Percentiles rank a stretch among this genome's conserved stretches.
phyloP scores from a whole-genome alignment of 2,797 vertebrate genomes.

The Discoglossus pictus region DNA sequence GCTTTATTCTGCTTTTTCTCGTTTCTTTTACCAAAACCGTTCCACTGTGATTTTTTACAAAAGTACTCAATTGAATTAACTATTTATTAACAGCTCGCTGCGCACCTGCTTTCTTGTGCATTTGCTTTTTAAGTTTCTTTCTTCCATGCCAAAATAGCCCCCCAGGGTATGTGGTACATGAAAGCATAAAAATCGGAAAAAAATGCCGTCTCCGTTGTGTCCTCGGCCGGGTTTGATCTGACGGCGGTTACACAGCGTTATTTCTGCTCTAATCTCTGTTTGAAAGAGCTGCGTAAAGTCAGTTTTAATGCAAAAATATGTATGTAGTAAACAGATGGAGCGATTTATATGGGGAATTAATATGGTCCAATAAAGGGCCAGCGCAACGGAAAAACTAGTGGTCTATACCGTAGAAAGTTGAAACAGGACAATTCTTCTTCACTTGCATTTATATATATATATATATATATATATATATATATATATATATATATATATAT shows the following conservation, averaged over 20 bases:
- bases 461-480: too few relatives aligned
- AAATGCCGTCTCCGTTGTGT: slow-evolving; percentile 11
- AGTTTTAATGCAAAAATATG: too few relatives aligned
- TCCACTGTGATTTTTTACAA: slow-evolving; percentile 48
- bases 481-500: too few relatives aligned
- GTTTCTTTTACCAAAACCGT: slow-evolving; percentile 46
- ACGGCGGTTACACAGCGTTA: slow-evolving; percentile 9
- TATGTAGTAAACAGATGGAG: too few relatives aligned
- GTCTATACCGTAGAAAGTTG: too few relatives aligned
- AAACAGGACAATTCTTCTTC: too few relatives aligned
- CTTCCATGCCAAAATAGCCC: slow-evolving; percentile 16
- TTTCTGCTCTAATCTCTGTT: background rate
- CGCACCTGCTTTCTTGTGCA: slow-evolving; percentile 20
- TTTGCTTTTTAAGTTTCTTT: slow-evolving; percentile 35
- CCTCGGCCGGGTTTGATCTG: slow-evolving; percentile 19
- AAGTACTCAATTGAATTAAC: slow-evolving; percentile 55
- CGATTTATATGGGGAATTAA: too few relatives aligned
- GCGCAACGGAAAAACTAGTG: too few relatives aligned
- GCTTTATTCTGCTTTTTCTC: slow-evolving; percentile 40
- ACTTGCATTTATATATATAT: too few relatives aligned
- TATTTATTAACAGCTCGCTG: slow-evolving; percentile 44
- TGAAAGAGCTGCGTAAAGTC: too few relatives aligned
- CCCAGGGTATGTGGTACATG: slow-evolving; percentile 12
- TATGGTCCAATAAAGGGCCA: too few relatives aligned
- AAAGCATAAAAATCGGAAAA: slow-evolving; percentile 26